phyloP scores from a whole-genome alignment of 2,113 vertebrate species.

The Toxostoma redivivum region DNA sequence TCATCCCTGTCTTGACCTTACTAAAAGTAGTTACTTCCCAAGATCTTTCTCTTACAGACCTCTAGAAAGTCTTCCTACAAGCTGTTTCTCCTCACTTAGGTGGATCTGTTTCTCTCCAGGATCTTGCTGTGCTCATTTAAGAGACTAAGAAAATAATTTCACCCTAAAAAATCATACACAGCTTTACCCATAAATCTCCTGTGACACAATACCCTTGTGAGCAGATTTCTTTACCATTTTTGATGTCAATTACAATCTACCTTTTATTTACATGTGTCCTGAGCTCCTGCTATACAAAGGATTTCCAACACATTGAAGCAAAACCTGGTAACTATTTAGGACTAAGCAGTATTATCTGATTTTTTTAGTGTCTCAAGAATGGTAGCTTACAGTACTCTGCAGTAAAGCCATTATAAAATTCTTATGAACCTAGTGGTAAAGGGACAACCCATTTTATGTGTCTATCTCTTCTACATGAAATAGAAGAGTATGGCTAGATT shows the following conservation, averaged over 20 bases:
- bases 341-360: not conserved
- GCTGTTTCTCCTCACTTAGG: not conserved
- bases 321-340: not conserved
- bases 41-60: not conserved
- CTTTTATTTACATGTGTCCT: not conserved
- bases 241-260: not conserved
- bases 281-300: not conserved
- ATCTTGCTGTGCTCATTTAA: not conserved
- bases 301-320: constrained; percentile 8
- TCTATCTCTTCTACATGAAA: not conserved
- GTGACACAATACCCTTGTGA: not conserved
- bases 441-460: not conserved
- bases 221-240: not conserved
- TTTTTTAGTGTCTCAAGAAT: not conserved
- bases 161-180: not conserved
- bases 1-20: not conserved
- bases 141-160: not conserved
- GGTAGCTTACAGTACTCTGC: not conserved
- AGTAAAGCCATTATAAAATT: constrained; percentile 7
- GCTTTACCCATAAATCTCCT: not conserved
- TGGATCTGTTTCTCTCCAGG: not conserved
- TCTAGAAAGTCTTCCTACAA: not conserved
- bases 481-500: not conserved
- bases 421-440: not conserved
- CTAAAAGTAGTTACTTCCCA: not conserved